A percentile compares a stretch with the other conserved stretches of the same genome.
Evolutionary conservation across 2,797 vertebrate species (phyloP).

Genomic region (Petrocephalus sullivani): DNA sequence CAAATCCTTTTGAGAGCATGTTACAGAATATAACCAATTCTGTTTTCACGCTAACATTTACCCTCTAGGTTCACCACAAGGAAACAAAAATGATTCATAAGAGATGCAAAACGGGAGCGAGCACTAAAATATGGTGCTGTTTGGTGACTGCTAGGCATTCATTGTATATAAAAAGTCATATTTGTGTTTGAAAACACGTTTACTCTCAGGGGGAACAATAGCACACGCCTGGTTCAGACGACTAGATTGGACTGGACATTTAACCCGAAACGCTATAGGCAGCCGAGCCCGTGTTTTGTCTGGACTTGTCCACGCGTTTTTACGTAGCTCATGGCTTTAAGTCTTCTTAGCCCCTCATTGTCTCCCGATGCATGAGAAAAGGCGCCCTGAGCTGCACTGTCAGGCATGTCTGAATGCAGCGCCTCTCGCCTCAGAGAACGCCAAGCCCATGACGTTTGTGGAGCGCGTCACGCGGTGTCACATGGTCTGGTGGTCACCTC

Average conservation of each 20-base stretch:
- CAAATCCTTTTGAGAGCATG: not conserved
- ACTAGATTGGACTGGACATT: not conserved
- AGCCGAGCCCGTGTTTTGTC: not conserved
- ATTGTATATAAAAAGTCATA: not conserved
- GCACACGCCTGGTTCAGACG: not conserved
- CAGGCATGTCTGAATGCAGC: not conserved
- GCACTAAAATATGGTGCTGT: not conserved
- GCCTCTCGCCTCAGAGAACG: conserved; percentile 1
- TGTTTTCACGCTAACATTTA: not conserved
- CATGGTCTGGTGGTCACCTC: not conserved
- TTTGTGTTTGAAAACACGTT: not conserved
- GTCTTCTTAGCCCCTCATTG: not conserved
- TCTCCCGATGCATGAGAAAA: not conserved
- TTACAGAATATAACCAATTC: not conserved
- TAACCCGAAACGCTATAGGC: not conserved
- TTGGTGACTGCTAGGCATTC: not conserved
- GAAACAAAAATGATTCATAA: not conserved
- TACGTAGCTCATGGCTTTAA: not conserved
- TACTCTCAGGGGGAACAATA: not conserved
- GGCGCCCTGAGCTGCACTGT: not conserved
- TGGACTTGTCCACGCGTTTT: not conserved
- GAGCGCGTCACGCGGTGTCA: not conserved
- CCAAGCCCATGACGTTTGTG: not conserved
- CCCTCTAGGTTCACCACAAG: not conserved
- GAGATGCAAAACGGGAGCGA: not conserved